Evolutionary conservation across 1,140 invertebrate genomes (phyloP).

Genomic region (Diplogasteroides magnus): DNA sequence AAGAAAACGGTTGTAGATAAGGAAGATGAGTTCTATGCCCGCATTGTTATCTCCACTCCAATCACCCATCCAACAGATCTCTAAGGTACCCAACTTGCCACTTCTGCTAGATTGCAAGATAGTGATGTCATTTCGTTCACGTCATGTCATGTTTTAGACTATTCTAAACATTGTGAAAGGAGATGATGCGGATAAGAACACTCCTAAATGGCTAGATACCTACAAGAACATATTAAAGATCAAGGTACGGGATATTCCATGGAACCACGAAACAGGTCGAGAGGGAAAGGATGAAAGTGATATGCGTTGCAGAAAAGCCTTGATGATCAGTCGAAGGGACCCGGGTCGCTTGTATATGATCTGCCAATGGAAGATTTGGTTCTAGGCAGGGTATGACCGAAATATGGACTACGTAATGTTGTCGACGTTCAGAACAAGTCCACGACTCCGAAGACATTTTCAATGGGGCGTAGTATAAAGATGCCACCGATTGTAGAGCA

Average conservation of each 20-base stretch:
- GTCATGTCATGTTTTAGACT: constrained; percentile 9
- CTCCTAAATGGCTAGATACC: constrained; percentile 38
- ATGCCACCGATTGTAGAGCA: not conserved
- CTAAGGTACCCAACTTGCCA: constrained; percentile 42
- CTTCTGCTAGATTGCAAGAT: constrained; percentile 21
- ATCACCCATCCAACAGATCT: constrained; percentile 20
- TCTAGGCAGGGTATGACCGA: constrained; percentile 32
- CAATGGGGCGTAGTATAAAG: not conserved
- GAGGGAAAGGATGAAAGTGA: no score
- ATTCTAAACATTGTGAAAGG: not conserved
- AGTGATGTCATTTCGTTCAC: not conserved
- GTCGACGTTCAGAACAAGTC: not conserved
- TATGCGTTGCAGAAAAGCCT: constrained; percentile 40
- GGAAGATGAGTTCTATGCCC: not conserved
- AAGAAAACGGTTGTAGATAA: no score
- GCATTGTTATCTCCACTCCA: not conserved
- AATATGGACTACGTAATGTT: constrained; percentile 27
- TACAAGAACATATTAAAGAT: constrained; percentile 38
- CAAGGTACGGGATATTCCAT: no score
- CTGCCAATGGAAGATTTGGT: constrained; percentile 48
- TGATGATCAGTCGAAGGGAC: constrained; percentile 36
- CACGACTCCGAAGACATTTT: not conserved
- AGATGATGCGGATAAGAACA: not conserved
- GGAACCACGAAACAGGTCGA: no score
- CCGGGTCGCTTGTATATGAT: constrained; percentile 43